Evolutionary conservation across 2,888 invertebrate genomes (phyloP), one percentile per base, ranked within the genome.

Genomic region (Drosophila borborema): DNA sequence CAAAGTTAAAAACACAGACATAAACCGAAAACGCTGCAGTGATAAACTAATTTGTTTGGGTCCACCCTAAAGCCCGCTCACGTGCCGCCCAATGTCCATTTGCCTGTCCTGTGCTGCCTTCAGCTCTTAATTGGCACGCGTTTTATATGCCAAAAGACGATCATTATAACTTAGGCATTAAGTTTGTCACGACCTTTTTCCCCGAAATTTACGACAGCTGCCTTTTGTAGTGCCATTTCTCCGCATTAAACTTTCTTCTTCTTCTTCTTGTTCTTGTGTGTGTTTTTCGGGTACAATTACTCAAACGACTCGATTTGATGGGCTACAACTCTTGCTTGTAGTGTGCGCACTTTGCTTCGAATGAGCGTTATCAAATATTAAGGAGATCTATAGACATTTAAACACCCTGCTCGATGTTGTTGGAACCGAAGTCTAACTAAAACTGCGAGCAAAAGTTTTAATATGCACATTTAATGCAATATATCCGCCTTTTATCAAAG

Each of bases 41-140:
- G 74, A 72, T 79, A 79, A 80, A 80, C 72, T 82, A 82, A 80
- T 82, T 79, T 82, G 49, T 66, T 58, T 51, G 69, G 61, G 62
- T 46, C 31, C n/a, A 31, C 49, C 48, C 56, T 16, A n/a, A 41
- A 8, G 23, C 55, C 23, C 23, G 28, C 53, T 54, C 36, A 16
- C 38, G 38, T 36, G 12, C 28, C 64, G 12, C 60, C 49, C 74
- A 36, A 55, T 59, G 64, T n/a, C 18, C 45, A 62, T 67, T 75
- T 56, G 55, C 28, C 28, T 28, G 28, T 28, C 6, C 6, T 6
- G 7, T 28, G 62, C 61, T 43, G 55, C 38, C 56, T 28, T 77
- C 48, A 34, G 46, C 58, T 68, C 68, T 81, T 81, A 78, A 78
- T 78, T 81, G 65, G 48, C 62, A n/a, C 58, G 45, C 40, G 49